A percentile compares a stretch with the other conserved stretches of the same genome.
phyloP scores from a whole-genome alignment of 2,888 invertebrate species.

The Camptogramma bilineatum region DNA sequence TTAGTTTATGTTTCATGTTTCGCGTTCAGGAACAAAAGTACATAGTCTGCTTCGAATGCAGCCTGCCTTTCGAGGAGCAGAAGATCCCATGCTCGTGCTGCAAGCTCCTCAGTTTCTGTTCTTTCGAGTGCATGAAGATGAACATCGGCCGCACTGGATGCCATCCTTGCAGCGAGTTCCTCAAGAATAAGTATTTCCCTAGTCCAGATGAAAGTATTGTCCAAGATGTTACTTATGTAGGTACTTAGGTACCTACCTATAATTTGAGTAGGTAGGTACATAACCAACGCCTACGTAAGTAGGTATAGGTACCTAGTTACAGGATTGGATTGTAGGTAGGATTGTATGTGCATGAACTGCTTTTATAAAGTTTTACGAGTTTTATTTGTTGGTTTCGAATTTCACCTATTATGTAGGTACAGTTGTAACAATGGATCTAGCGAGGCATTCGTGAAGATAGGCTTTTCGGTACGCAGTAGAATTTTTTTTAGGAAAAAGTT shows the following conservation, averaged over 20 bases:
- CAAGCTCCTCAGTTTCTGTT: conserved; percentile 67
- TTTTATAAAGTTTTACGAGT: too few species aligned
- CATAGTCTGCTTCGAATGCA: conserved; percentile 75
- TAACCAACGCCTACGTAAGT: too few species aligned
- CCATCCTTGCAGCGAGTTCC: conserved; percentile 68
- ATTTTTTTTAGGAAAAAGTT: too few species aligned
- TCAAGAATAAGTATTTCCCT: conserved; percentile 59
- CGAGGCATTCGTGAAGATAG: too few species aligned
- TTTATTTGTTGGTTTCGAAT: too few species aligned
- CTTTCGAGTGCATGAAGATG: conserved; percentile 60
- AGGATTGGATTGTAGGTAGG: too few species aligned
- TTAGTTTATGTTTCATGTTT: background rate
- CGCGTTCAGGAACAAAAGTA: conserved; percentile 67
- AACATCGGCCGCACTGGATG: conserved; percentile 59
- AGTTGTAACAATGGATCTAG: too few species aligned
- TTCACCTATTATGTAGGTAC: too few species aligned
- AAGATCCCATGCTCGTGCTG: conserved; percentile 62
- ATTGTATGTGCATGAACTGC: too few species aligned
- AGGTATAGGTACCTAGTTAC: too few species aligned
- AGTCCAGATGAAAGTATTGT: conserved; percentile 36
- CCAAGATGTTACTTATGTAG: conserved; percentile 3
- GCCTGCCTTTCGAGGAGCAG: conserved; percentile 55
- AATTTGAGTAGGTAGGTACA: background rate
- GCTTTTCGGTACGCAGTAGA: too few species aligned
- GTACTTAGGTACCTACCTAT: background rate